Conservation (phyloP, 2,113 vertebrate species). For the Hyaena hyaena region DNA sequence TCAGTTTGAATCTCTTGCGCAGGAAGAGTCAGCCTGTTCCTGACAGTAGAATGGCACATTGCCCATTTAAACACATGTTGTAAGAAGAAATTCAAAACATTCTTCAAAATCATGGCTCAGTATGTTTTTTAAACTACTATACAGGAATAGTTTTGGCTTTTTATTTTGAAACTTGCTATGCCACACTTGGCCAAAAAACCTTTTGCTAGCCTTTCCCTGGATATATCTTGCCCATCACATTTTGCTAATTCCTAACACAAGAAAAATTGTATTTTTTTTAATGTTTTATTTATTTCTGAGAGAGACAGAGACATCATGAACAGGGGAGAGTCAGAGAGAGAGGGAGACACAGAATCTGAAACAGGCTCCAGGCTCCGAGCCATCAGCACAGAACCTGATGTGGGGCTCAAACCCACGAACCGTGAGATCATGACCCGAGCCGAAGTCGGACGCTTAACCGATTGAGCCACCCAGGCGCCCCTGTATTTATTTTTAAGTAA, state of each 20-base stretch:
- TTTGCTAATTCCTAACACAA: slow-evolving; percentile 31
- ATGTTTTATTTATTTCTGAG: too few relatives aligned
- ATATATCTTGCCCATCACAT: neutral
- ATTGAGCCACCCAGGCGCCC: too few relatives aligned
- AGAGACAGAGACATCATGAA: too few relatives aligned
- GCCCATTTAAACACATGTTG: neutral
- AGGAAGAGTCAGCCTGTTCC: neutral
- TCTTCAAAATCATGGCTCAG: neutral
- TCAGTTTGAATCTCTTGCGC: neutral
- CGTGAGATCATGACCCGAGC: too few relatives aligned
- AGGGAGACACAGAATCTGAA: too few relatives aligned
- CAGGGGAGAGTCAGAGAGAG: too few relatives aligned
- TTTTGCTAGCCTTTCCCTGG: neutral
- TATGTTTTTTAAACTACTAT: neutral
- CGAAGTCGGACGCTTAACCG: too few relatives aligned
- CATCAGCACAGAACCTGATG: too few relatives aligned
- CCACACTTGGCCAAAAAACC: neutral
- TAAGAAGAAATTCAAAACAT: neutral
- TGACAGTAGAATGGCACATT: neutral
- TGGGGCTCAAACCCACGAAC: too few relatives aligned
- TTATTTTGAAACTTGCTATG: neutral
- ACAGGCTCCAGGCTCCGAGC: too few relatives aligned
- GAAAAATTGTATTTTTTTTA: neutral
- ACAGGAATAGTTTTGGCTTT: neutral
- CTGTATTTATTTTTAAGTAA: neutral